phyloP scores from a whole-genome alignment of 2,113 vertebrate genomes.

The Pteruthius melanotis region DNA sequence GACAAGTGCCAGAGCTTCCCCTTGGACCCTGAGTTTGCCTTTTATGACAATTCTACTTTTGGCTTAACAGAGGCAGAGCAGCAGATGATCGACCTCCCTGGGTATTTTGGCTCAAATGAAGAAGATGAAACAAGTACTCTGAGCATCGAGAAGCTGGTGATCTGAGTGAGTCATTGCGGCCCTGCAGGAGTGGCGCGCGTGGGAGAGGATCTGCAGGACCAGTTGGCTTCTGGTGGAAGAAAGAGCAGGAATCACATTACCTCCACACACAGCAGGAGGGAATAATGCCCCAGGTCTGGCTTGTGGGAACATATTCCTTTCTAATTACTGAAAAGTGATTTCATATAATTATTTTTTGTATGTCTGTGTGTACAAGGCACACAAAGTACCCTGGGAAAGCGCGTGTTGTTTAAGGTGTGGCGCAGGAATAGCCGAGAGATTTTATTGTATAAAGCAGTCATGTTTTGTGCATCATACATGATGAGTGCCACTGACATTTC shows the following conservation, averaged over 20 bases:
- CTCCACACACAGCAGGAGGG: neutral
- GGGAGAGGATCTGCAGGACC: neutral
- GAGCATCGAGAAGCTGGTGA: conserved; percentile 78
- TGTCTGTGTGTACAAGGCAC: neutral
- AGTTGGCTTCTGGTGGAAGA: neutral
- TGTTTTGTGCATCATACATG: neutral
- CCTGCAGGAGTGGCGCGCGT: neutral
- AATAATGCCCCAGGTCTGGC: neutral
- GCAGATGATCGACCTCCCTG: conserved; percentile 86
- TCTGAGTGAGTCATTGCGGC: conserved; percentile 6
- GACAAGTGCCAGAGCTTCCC: conserved; percentile 86
- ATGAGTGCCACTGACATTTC: neutral
- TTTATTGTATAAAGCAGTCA: neutral
- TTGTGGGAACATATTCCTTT: neutral
- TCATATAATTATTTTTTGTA: neutral
- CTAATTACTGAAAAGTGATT: neutral
- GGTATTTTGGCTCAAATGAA: conserved; percentile 79
- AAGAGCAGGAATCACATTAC: neutral
- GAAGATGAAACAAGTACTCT: conserved; percentile 78
- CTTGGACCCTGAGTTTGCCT: conserved; percentile 77
- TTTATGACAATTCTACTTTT: conserved; percentile 81
- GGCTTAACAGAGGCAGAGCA: conserved; percentile 87
- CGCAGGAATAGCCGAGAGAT: neutral
- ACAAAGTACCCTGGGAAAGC: neutral
- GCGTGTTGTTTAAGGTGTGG: neutral